Evolutionary conservation across 53 echinoderm and acorn worm species (phyloP).

Genomic region (Arbacia lixula): DNA sequence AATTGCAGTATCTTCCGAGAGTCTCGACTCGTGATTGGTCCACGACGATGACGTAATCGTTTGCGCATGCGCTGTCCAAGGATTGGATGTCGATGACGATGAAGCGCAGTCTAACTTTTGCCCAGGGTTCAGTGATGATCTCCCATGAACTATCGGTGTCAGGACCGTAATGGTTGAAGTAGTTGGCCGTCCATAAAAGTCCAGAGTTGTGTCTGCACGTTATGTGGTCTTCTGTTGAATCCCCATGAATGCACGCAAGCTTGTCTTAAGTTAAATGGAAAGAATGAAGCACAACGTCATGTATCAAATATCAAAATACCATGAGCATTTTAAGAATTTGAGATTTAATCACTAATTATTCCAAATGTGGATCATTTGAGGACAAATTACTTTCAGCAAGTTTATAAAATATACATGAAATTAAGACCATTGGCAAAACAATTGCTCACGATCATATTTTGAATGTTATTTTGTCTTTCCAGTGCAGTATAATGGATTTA

Average conservation of each 20-base stretch:
- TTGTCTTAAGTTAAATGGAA: too few species aligned
- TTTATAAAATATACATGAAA: too few species aligned
- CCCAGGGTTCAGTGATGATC: constrained; percentile 15
- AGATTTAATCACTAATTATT: too few species aligned
- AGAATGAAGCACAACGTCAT: too few species aligned
- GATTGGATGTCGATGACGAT: constrained; percentile 19
- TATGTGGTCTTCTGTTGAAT: background rate
- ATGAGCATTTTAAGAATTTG: too few species aligned
- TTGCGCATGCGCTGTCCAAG: constrained; percentile 2
- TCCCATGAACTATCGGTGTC: constrained; percentile 14
- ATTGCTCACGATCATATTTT: too few species aligned
- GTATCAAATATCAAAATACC: too few species aligned
- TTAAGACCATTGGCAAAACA: too few species aligned
- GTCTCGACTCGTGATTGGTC: background rate
- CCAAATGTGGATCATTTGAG: too few species aligned
- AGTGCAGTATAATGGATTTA: too few species aligned
- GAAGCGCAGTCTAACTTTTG: constrained; percentile 17
- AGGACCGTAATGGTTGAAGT: constrained; percentile 8
- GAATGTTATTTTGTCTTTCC: too few species aligned
- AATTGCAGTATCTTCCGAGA: constrained; percentile 23
- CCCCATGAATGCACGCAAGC: background rate
- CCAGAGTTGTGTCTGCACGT: background rate
- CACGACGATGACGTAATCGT: constrained; percentile 4
- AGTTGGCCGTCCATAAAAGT: constrained; percentile 4
- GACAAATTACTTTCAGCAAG: too few species aligned